phyloP scores from a whole-genome alignment of 2,797 vertebrate genomes.

The Atherinosoma microstoma region DNA sequence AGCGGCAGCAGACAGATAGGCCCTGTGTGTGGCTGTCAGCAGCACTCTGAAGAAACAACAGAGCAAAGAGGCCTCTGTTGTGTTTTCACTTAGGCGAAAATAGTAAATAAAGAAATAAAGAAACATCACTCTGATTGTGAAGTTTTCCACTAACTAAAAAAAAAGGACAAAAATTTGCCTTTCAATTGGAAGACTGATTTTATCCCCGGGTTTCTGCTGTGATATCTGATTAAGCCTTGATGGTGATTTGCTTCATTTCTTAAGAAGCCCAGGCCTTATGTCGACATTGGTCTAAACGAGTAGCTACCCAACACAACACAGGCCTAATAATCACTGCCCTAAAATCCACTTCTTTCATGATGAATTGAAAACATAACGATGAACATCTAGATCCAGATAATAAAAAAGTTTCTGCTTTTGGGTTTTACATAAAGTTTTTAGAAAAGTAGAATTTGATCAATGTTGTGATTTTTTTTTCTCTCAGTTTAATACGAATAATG shows the following conservation, averaged over 20 bases:
- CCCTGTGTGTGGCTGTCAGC: slow-evolving; percentile 32
- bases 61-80: slow-evolving; percentile 17
- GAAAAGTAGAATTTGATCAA: neutral
- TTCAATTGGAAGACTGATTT: neutral
- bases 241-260: neutral
- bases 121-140: neutral
- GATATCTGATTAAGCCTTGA: neutral
- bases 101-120: slow-evolving; percentile 14
- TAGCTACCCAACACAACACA: no score
- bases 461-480: neutral
- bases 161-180: neutral
- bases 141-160: neutral
- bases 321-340: no score
- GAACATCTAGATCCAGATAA: neutral
- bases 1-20: slow-evolving; percentile 30
- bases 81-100: neutral
- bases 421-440: neutral
- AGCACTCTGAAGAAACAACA: slow-evolving; percentile 12
- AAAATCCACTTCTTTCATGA: no score
- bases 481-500: neutral
- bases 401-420: neutral
- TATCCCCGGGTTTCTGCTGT: neutral
- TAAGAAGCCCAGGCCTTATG: neutral
- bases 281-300: neutral
- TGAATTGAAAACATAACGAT: neutral